Conservation (phyloP, 2,797 vertebrate genomes). For the Trachops cirrhosus region DNA sequence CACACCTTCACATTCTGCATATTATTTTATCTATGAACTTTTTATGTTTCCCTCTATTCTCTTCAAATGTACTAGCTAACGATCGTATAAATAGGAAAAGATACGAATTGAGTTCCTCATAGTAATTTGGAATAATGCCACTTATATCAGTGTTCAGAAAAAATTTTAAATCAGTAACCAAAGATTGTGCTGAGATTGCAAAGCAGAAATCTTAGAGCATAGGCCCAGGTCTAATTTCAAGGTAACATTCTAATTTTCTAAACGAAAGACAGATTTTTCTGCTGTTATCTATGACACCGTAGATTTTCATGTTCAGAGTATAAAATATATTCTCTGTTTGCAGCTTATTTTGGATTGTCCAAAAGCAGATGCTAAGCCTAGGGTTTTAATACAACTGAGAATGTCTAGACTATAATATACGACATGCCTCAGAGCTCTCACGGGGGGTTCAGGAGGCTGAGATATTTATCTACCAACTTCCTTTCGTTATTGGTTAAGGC, state of each 20-base stretch:
- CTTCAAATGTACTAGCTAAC: neutral
- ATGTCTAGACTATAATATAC: neutral
- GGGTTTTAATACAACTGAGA: neutral
- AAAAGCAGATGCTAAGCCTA: neutral
- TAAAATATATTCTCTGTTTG: neutral
- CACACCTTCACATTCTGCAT: neutral
- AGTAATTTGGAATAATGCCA: neutral
- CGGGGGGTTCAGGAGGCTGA: neutral
- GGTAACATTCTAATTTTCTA: neutral
- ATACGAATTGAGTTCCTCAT: neutral
- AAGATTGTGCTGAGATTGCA: neutral
- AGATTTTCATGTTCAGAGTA: neutral
- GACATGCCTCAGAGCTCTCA: neutral
- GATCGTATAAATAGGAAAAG: neutral
- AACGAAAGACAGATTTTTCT: neutral
- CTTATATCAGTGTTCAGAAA: constrained; percentile 2
- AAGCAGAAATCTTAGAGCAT: neutral
- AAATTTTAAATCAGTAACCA: neutral
- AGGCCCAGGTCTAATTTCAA: neutral
- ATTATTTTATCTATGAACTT: neutral
- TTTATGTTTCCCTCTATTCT: neutral
- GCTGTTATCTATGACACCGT: neutral
- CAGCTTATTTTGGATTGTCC: neutral
- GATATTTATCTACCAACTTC: neutral
- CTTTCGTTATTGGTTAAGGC: neutral